Conservation (phyloP, 2,113 vertebrate genomes). For the Jaculus jaculus region DNA sequence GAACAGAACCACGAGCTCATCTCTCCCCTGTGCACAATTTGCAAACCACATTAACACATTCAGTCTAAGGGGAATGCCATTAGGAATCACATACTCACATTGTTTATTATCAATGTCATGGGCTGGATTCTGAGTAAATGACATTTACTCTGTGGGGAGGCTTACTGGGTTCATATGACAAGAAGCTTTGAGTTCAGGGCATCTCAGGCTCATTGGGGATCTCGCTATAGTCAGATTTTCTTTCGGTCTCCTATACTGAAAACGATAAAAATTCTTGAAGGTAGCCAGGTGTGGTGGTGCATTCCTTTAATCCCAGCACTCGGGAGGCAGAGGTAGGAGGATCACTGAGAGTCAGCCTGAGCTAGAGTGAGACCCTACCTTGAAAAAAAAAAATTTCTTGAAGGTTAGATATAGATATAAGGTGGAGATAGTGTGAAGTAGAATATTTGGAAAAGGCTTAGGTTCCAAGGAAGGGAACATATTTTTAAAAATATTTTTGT, state of each 20-base stretch:
- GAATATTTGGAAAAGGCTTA: neutral
- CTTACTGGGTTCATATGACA: neutral
- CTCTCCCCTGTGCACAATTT: constrained; percentile 4
- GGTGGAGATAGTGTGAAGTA: neutral
- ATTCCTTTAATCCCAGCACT: no score
- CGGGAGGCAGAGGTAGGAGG: no score
- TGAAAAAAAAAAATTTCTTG: neutral
- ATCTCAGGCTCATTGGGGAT: neutral
- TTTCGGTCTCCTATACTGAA: neutral
- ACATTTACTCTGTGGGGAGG: constrained; percentile 5
- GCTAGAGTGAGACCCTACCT: no score
- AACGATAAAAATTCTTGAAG: neutral
- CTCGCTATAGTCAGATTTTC: neutral
- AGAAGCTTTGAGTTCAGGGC: neutral
- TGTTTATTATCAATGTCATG: constrained; percentile 26
- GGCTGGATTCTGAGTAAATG: neutral
- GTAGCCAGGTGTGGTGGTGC: no score
- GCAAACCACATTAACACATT: constrained; percentile 36
- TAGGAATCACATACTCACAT: neutral
- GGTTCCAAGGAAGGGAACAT: neutral
- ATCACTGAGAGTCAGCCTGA: no score
- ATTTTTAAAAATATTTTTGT: no score
- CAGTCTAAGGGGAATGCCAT: neutral
- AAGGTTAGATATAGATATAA: neutral
- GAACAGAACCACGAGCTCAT: neutral